phyloP scores from a whole-genome alignment of 1,140 invertebrate genomes.

The Drosophila pseudoananassae region DNA sequence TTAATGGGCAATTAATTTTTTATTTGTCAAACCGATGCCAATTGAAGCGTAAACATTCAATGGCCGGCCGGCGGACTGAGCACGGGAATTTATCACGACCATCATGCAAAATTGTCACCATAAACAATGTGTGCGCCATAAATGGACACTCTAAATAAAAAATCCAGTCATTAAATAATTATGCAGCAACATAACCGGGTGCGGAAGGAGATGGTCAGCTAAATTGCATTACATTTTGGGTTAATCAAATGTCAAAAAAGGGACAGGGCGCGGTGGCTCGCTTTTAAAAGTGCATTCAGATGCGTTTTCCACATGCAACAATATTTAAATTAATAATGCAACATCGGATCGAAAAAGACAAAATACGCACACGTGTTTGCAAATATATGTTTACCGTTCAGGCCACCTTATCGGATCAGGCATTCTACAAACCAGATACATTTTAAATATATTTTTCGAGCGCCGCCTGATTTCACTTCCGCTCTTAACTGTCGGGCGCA shows the following conservation, averaged over 20 bases:
- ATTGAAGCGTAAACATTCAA: conserved; percentile 77
- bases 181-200: conserved; percentile 39
- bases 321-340: conserved; percentile 78
- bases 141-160: conserved; percentile 1
- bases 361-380: neutral
- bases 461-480: conserved; percentile 72
- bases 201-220: conserved; percentile 18
- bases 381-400: neutral
- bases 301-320: conserved; percentile 36
- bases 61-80: conserved; percentile 36
- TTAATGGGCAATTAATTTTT: conserved; percentile 78
- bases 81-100: conserved; percentile 17
- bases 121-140: conserved; percentile 49
- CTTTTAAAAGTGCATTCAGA: conserved; percentile 55
- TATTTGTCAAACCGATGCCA: conserved; percentile 60
- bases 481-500: conserved; percentile 39
- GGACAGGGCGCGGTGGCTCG: conserved; percentile 14
- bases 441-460: conserved; percentile 29
- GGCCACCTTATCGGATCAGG: conserved; percentile 30
- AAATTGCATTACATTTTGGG: conserved; percentile 70
- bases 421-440: conserved; percentile 36
- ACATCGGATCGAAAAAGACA: conserved; percentile 30
- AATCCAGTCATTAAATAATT: conserved; percentile 68
- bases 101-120: conserved; percentile 39
- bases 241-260: conserved; percentile 68